Evolutionary conservation across 2,888 invertebrate genomes (phyloP).

Genomic region (Glyphotaelius pellucidus): DNA sequence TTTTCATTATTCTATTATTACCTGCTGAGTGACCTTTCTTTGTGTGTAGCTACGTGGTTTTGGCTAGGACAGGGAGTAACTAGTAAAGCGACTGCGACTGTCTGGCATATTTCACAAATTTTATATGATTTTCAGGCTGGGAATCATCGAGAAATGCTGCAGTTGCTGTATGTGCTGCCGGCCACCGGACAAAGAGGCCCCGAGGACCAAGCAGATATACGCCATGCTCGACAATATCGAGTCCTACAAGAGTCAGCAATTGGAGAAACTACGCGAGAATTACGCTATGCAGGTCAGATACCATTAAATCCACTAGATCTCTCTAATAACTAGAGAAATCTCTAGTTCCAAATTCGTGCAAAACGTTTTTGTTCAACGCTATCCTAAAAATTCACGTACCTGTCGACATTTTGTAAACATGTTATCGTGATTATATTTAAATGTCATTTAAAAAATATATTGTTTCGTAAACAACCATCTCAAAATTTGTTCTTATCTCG

Average conservation of each 20-base stretch:
- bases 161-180: slow-evolving; percentile 88
- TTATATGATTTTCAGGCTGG: slow-evolving; percentile 79
- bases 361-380: background rate
- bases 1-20: background rate
- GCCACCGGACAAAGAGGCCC: slow-evolving; percentile 83
- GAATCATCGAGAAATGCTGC: slow-evolving; percentile 85
- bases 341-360: background rate
- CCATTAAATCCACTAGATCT: background rate
- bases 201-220: slow-evolving; percentile 89
- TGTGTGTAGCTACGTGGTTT: background rate
- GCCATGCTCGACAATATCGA: slow-evolving; percentile 94
- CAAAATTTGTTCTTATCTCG: background rate
- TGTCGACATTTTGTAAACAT: background rate
- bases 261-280: slow-evolving; percentile 93
- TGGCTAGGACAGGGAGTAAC: background rate
- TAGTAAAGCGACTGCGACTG: background rate
- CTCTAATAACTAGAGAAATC: background rate
- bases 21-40: background rate
- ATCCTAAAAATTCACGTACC: background rate
- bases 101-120: background rate
- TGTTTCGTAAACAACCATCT: background rate
- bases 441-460: background rate
- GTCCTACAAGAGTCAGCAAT: slow-evolving; percentile 91
- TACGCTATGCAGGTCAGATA: slow-evolving; percentile 88
- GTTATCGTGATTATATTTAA: background rate